Evolutionary conservation across 2,888 invertebrate species (phyloP).

Genomic region (Palloptera scutellata): DNA sequence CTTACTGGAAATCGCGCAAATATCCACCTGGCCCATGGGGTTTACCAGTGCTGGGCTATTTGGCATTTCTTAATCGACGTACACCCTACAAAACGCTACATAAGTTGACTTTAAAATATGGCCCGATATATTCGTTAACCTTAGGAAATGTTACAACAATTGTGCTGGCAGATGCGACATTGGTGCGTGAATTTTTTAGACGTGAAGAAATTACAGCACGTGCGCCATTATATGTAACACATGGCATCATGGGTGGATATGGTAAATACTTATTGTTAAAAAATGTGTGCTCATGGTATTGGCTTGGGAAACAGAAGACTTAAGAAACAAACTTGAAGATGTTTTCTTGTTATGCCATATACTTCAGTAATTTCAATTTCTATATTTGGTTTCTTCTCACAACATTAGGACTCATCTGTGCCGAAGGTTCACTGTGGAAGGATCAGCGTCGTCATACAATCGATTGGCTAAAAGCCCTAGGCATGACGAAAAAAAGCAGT

Average conservation of each 20-base stretch:
- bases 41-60: constrained; percentile 79
- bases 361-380: not conserved
- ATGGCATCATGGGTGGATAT: constrained; percentile 86
- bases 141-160: constrained; percentile 81
- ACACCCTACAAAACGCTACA: constrained; percentile 79
- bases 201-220: constrained; percentile 75
- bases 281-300: not conserved
- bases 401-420: constrained; percentile 78
- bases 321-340: constrained; percentile 38
- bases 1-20: constrained; percentile 29
- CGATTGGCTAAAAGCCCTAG: constrained; percentile 77
- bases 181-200: constrained; percentile 77
- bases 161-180: constrained; percentile 76
- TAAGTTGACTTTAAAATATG: constrained; percentile 73
- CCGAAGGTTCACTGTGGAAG: constrained; percentile 83
- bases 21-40: constrained; percentile 78
- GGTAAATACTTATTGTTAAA: constrained; percentile 69
- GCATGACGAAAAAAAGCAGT: constrained; percentile 73
- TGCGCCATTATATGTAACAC: constrained; percentile 83
- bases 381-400: constrained; percentile 4
- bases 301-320: constrained; percentile 39
- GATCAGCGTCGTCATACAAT: constrained; percentile 81
- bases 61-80: constrained; percentile 74
- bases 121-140: constrained; percentile 75
- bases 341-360: not conserved